Conservation (phyloP, 2,113 vertebrate genomes). For the Apteryx owenii region DNA sequence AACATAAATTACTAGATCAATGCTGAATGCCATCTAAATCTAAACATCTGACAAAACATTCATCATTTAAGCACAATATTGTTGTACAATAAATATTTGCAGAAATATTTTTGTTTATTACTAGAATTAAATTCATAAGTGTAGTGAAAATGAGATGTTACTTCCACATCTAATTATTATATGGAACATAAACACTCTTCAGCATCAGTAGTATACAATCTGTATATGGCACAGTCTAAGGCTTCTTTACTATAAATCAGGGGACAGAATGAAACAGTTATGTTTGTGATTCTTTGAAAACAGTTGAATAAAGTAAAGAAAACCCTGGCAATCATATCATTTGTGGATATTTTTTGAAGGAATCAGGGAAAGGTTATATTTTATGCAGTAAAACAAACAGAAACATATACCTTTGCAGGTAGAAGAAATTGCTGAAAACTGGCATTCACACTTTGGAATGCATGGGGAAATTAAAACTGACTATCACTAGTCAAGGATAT, state of each 20-base stretch:
- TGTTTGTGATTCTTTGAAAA: background rate
- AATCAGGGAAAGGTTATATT: background rate
- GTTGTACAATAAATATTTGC: background rate
- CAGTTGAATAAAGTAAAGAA: background rate
- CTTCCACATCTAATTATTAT: background rate
- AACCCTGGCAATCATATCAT: background rate
- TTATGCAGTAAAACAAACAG: background rate
- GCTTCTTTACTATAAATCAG: background rate
- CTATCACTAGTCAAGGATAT: background rate
- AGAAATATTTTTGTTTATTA: background rate
- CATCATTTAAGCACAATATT: background rate
- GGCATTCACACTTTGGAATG: background rate
- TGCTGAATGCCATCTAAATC: background rate
- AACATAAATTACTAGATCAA: background rate
- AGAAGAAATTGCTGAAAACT: background rate
- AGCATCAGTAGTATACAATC: background rate
- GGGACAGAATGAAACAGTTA: background rate
- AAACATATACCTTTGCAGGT: background rate
- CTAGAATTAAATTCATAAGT: background rate
- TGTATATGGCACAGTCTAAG: background rate
- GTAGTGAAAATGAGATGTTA: background rate
- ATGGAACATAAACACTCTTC: background rate
- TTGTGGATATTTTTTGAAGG: background rate
- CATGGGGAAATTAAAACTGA: background rate
- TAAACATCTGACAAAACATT: background rate